Evolutionary conservation across 2,888 invertebrate species (phyloP).

Genomic region (Leptopterna dolabrata): DNA sequence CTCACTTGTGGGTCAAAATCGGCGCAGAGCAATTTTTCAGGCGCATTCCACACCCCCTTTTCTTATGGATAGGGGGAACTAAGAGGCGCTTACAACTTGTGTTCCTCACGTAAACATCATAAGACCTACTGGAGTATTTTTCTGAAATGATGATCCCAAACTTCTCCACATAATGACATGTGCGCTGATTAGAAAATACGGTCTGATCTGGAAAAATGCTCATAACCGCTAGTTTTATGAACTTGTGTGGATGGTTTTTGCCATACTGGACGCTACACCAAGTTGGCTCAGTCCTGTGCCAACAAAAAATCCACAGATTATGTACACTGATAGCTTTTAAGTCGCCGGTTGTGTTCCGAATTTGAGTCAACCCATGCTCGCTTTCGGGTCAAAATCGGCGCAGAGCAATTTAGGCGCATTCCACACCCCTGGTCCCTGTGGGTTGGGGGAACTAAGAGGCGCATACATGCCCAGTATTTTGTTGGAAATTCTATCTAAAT

Average conservation of each 20-base stretch:
- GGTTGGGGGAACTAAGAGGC: conserved; percentile 20
- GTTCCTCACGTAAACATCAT: not conserved
- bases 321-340: no score
- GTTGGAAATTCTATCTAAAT: no score
- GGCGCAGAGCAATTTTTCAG: conserved; percentile 3
- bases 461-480: no score
- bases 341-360: conserved; percentile 15
- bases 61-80: conserved; percentile 8
- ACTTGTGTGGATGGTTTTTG: not conserved
- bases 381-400: conserved; percentile 30
- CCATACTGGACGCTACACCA: not conserved
- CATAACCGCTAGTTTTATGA: no score
- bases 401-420: not conserved
- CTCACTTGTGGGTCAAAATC: conserved; percentile 33
- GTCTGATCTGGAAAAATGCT: not conserved
- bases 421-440: conserved; percentile 17
- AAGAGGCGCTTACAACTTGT: conserved; percentile 23
- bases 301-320: not conserved
- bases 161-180: no score
- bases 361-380: not conserved
- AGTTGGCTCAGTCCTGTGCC: not conserved
- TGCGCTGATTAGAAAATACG: not conserved
- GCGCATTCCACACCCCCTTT: conserved; percentile 25
- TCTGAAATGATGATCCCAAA: no score
- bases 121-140: no score